A percentile compares a stretch with the other conserved stretches of the same genome.
phyloP scores from a whole-genome alignment of 64 coral and sea anemone species.

The Platygyra sinensis region DNA sequence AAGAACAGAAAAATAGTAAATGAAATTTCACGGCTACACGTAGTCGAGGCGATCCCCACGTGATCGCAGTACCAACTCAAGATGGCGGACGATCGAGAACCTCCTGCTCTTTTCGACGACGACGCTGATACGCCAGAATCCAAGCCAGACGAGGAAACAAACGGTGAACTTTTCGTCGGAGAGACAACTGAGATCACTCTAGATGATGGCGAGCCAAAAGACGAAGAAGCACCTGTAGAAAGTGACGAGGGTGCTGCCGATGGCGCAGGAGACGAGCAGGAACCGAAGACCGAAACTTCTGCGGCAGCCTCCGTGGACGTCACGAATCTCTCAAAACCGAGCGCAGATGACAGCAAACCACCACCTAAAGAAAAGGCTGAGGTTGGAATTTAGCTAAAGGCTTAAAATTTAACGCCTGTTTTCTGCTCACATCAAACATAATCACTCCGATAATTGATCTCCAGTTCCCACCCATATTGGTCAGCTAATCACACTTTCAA shows the following conservation, averaged over 20 bases:
- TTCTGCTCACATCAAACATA: too few species aligned
- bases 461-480: neutral
- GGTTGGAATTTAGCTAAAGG: constrained; percentile 8
- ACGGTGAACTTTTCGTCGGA: constrained; percentile 13
- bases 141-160: constrained; percentile 19
- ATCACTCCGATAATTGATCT: neutral
- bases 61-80: constrained; percentile 49
- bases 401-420: neutral
- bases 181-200: constrained; percentile 75
- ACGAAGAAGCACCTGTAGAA: neutral
- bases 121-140: constrained; percentile 23
- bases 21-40: neutral
- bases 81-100: constrained; percentile 80
- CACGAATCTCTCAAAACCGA: constrained; percentile 39
- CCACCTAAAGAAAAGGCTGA: constrained; percentile 41
- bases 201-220: constrained; percentile 28
- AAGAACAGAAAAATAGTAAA: neutral
- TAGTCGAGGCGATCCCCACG: constrained; percentile 40
- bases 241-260: neutral
- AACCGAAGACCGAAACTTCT: neutral
- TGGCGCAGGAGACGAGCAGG: neutral
- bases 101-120: constrained; percentile 81
- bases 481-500: neutral
- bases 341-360: constrained; percentile 28
- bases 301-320: constrained; percentile 40